A percentile compares a stretch with the other conserved stretches of the same genome.
Conservation (phyloP, 23 tunicate species). For the Styela clava region DNA sequence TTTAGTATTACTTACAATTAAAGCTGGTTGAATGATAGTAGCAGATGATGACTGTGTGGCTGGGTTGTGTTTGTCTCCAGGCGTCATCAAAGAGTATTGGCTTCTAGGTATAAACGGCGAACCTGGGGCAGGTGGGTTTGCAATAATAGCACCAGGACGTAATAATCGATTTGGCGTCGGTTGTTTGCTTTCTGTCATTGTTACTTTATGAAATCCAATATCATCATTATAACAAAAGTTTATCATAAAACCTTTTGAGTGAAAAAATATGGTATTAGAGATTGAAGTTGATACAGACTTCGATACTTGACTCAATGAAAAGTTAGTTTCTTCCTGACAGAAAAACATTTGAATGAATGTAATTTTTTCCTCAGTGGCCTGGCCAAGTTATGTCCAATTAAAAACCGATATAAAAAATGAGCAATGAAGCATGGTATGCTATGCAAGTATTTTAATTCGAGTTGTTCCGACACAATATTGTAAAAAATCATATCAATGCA, state of each 20-base stretch:
- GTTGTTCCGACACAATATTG: too few relatives aligned
- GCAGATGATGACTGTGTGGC: neutral
- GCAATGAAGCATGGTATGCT: too few relatives aligned
- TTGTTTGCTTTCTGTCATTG: conserved; percentile 30
- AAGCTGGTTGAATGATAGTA: neutral
- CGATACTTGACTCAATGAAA: too few relatives aligned
- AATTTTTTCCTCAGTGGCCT: too few relatives aligned
- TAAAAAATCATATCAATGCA: too few relatives aligned
- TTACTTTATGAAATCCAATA: conserved; percentile 3
- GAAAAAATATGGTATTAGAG: neutral
- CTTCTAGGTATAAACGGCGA: neutral
- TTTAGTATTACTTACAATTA: conserved; percentile 3
- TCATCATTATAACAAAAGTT: neutral
- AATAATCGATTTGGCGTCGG: conserved; percentile 15
- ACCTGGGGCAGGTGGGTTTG: conserved; percentile 18
- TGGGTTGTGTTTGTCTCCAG: neutral
- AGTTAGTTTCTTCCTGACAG: too few relatives aligned
- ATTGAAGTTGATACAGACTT: neutral
- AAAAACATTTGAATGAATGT: too few relatives aligned
- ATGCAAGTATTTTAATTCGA: too few relatives aligned
- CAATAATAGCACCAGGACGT: neutral
- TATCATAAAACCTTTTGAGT: neutral
- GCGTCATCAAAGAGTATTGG: neutral
- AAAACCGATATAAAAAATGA: too few relatives aligned
- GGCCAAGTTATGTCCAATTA: too few relatives aligned